Conservation (phyloP, 2,888 invertebrate species). For the Lamellibrachia columna region DNA sequence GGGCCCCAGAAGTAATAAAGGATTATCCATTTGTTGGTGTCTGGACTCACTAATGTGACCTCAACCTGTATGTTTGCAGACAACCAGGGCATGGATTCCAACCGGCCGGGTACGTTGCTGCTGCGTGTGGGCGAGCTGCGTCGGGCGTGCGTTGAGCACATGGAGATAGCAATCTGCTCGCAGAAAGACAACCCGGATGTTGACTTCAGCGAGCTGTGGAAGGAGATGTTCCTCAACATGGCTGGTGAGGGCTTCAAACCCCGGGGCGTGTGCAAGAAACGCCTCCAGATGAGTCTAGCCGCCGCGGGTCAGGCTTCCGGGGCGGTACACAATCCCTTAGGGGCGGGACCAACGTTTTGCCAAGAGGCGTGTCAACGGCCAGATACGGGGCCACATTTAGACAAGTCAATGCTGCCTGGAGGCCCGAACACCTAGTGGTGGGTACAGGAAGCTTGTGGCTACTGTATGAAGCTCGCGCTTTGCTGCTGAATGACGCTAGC, state of each 20-base stretch:
- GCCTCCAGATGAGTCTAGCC: not conserved
- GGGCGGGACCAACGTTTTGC: not conserved
- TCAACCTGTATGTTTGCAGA: not conserved
- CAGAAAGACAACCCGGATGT: conserved; percentile 50
- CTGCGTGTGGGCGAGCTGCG: conserved; percentile 56
- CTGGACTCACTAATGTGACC: not conserved
- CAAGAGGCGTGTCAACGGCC: not conserved
- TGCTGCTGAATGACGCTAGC: not conserved
- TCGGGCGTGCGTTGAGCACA: conserved; percentile 56
- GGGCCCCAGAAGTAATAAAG: not conserved
- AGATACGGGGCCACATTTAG: not conserved
- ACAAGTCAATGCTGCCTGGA: not conserved
- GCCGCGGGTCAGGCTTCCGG: not conserved
- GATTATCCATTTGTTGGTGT: not conserved
- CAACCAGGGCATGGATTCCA: conserved; percentile 43
- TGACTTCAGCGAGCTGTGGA: conserved; percentile 53
- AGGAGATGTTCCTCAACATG: conserved; percentile 49
- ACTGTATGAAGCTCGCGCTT: not conserved
- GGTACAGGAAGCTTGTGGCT: not conserved
- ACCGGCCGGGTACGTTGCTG: conserved; percentile 53
- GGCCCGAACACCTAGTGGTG: conserved; percentile 10
- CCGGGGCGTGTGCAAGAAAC: not conserved
- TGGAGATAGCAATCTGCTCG: conserved; percentile 49
- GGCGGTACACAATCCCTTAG: not conserved
- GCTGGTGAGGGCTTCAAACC: conserved; percentile 25